Conservation (phyloP, 2,113 vertebrate genomes). For the Gambusia holbrooki region DNA sequence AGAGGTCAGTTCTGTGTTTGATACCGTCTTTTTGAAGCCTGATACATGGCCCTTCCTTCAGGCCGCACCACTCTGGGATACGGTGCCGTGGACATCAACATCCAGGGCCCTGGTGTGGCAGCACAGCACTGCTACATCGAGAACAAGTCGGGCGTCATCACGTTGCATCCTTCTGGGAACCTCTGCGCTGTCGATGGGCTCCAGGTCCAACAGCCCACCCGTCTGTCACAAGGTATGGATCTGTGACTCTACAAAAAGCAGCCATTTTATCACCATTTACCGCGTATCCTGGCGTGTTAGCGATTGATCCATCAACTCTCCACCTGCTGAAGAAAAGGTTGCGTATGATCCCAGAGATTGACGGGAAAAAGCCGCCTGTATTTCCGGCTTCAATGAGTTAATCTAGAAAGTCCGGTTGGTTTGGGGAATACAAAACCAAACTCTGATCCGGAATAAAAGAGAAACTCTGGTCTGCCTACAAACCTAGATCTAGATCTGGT, state of each 20-base stretch:
- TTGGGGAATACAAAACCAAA: too few species aligned
- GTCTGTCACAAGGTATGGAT: conserved; percentile 90
- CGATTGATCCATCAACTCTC: background rate
- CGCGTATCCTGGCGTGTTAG: too few species aligned
- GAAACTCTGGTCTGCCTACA: too few species aligned
- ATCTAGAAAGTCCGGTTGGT: too few species aligned
- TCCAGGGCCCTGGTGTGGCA: conserved; percentile 87
- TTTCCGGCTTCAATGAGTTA: too few species aligned
- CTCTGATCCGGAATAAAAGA: too few species aligned
- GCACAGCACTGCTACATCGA: conserved; percentile 94
- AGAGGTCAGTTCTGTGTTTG: background rate
- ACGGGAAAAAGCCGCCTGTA: too few species aligned
- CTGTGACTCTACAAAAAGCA: too few species aligned
- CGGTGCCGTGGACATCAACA: conserved; percentile 82
- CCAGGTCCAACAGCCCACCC: conserved; percentile 79
- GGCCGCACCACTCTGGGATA: conserved; percentile 89
- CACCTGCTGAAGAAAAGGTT: too few species aligned
- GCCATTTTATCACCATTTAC: too few species aligned
- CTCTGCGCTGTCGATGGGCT: conserved; percentile 87
- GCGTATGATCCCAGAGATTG: too few species aligned
- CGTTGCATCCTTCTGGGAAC: conserved; percentile 90
- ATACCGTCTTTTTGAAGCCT: background rate
- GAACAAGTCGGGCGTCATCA: conserved; percentile 85
- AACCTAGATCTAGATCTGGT: too few species aligned
- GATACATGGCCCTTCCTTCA: conserved; percentile 46